These are phyloP conservation scores for Drosophila engyochracea DNA, from an alignment of 2,888 invertebrate species.

Conservation along the genomic window DNA sequence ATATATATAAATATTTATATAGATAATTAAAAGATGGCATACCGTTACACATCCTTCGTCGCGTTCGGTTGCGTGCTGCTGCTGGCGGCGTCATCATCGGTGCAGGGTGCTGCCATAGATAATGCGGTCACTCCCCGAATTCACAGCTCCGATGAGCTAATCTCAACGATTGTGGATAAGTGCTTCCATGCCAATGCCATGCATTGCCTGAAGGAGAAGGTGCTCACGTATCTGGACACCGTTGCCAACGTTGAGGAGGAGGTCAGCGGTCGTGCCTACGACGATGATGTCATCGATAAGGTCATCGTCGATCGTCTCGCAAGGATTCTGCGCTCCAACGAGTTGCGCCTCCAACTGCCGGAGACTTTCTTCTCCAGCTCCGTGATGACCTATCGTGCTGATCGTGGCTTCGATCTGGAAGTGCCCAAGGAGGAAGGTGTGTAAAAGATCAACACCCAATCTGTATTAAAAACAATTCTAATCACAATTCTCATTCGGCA, in stretches of 20 bases:
- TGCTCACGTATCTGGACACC: slow-evolving; percentile 91
- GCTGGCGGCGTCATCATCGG: slow-evolving; percentile 85
- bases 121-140: slow-evolving; percentile 87
- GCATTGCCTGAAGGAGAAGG: slow-evolving; percentile 92
- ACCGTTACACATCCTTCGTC: slow-evolving; percentile 86
- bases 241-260: slow-evolving; percentile 88
- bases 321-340: slow-evolving; percentile 90
- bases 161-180: slow-evolving; percentile 90
- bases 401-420: slow-evolving; percentile 89
- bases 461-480: not conserved
- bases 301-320: slow-evolving; percentile 91
- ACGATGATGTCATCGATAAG: slow-evolving; percentile 89
- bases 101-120: slow-evolving; percentile 86
- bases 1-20: slow-evolving; percentile 15
- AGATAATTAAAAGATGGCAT: slow-evolving; percentile 74
- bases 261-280: slow-evolving; percentile 87
- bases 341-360: slow-evolving; percentile 90
- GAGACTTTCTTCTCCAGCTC: slow-evolving; percentile 90
- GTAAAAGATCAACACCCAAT: slow-evolving; percentile 17
- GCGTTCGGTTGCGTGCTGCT: slow-evolving; percentile 87
- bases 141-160: slow-evolving; percentile 89
- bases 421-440: slow-evolving; percentile 86
- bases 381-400: slow-evolving; percentile 89
- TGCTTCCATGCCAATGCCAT: slow-evolving; percentile 90
- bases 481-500: not conserved